Conservation (phyloP, 2,113 vertebrate genomes). For the Mandrillus leucophaeus region DNA sequence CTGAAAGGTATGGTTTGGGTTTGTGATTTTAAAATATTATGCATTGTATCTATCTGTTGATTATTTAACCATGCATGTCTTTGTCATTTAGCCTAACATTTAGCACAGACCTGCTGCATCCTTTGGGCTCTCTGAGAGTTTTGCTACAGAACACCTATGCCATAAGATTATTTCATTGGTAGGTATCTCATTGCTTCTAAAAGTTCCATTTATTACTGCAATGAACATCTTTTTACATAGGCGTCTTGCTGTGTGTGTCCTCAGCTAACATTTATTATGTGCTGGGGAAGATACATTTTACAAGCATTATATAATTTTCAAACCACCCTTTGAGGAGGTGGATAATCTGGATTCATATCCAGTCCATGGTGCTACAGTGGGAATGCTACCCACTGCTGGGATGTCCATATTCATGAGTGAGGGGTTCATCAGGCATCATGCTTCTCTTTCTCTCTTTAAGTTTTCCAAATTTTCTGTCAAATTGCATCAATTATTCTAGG, state of each 20-base stretch:
- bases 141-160: not conserved
- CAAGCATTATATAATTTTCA: not conserved
- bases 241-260: not conserved
- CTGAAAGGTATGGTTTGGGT: not conserved
- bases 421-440: not conserved
- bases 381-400: not conserved
- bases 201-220: not conserved
- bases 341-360: not conserved
- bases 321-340: too few relatives aligned
- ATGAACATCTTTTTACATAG: not conserved
- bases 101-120: not conserved
- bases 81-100: not conserved
- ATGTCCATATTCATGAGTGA: not conserved
- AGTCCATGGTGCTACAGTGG: not conserved
- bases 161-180: not conserved
- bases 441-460: not conserved
- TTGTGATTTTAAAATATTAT: not conserved
- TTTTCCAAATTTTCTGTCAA: not conserved
- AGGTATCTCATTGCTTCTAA: not conserved
- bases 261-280: not conserved
- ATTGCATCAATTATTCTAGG: not conserved
- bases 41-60: not conserved
- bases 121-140: not conserved
- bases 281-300: not conserved
- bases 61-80: not conserved